Evolutionary conservation across 2,888 invertebrate genomes (phyloP).

Genomic region (Phyllotreta cruciferae): DNA sequence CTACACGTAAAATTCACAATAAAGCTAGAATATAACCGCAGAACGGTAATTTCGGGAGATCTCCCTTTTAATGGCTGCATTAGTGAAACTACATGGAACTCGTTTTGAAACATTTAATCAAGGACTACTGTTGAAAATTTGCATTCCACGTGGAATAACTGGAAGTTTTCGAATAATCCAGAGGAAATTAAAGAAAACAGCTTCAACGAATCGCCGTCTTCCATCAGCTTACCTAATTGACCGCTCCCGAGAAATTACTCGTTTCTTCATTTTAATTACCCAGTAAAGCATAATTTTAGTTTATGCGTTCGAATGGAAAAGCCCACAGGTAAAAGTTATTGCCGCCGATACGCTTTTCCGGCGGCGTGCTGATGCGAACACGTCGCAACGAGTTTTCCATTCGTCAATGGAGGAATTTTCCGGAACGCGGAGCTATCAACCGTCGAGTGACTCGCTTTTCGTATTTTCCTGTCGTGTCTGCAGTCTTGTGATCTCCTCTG

Average conservation of each 20-base stretch:
- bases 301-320: not conserved
- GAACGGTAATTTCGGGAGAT: constrained; percentile 23
- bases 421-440: constrained; percentile 15
- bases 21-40: constrained; percentile 23
- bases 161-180: constrained; percentile 21
- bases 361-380: constrained; percentile 6
- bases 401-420: constrained; percentile 12
- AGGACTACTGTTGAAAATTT: constrained; percentile 23
- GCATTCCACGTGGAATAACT: constrained; percentile 20
- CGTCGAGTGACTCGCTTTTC: constrained; percentile 18
- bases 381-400: constrained; percentile 12
- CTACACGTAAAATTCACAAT: constrained; percentile 23
- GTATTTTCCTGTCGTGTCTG: constrained; percentile 14
- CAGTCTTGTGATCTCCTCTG: constrained; percentile 3
- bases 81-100: constrained; percentile 29
- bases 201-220: not conserved
- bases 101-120: constrained; percentile 30
- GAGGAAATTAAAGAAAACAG: constrained; percentile 11
- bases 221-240: not conserved
- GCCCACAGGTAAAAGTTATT: not conserved
- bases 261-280: no score
- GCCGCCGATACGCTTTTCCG: not conserved
- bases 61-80: constrained; percentile 23
- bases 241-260: no score
- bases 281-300: no score